A percentile compares a stretch with the other conserved stretches of the same genome.
Conservation (phyloP, 2,113 vertebrate genomes). For the Probosciger aterrimus region DNA sequence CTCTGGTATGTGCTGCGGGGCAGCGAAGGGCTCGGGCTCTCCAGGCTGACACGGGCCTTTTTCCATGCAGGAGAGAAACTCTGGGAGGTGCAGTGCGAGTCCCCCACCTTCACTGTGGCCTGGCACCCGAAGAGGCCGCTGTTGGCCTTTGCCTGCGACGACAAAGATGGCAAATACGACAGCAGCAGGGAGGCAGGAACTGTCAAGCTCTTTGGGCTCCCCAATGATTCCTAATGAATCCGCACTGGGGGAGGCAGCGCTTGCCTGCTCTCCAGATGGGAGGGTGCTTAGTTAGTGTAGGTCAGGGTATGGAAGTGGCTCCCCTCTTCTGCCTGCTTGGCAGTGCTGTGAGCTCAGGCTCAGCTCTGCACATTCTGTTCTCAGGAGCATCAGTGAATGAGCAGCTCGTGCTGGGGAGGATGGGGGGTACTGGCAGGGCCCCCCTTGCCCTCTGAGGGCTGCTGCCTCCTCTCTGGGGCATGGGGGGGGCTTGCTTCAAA, state of each 20-base stretch:
- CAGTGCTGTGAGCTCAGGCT: background rate
- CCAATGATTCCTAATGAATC: slow-evolving; percentile 87
- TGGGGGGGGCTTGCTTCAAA: background rate
- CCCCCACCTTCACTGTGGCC: slow-evolving; percentile 96
- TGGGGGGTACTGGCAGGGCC: background rate
- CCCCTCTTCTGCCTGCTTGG: background rate
- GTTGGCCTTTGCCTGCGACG: slow-evolving; percentile 94
- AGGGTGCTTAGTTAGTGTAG: background rate
- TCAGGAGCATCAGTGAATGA: background rate
- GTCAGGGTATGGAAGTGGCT: background rate
- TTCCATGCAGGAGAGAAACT: slow-evolving; percentile 89
- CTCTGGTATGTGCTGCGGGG: accelerated
- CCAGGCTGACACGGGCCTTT: background rate
- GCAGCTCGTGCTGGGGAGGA: background rate
- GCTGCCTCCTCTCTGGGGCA: accelerated
- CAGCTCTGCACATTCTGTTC: accelerated
- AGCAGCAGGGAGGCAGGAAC: slow-evolving; percentile 95
- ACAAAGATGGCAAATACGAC: slow-evolving; percentile 98
- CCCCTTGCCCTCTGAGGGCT: background rate
- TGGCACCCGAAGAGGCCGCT: slow-evolving; percentile 97
- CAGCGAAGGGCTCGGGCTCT: background rate
- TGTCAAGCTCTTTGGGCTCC: slow-evolving; percentile 97
- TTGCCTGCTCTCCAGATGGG: background rate
- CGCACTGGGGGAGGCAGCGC: accelerated
- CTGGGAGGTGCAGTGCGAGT: slow-evolving; percentile 99